These are phyloP conservation scores for Microctonus hyperodae DNA, from an alignment of 2,888 invertebrate genomes.

Conservation along the genomic window DNA sequence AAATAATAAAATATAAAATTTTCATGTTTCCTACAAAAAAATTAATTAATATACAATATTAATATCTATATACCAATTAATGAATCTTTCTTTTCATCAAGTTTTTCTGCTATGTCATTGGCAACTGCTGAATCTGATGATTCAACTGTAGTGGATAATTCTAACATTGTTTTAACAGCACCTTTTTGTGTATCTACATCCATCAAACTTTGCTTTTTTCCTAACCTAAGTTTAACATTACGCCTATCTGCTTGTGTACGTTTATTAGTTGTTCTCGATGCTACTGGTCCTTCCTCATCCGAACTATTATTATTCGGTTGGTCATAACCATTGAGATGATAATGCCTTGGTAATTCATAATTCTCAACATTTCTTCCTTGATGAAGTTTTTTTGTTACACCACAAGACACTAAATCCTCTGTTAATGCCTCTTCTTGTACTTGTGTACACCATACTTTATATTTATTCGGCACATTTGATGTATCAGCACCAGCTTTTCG, in stretches of 20 bases:
- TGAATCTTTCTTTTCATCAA: slow-evolving; percentile 77
- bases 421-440: slow-evolving; percentile 82
- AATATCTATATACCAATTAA: slow-evolving; percentile 77
- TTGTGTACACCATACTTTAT: slow-evolving; percentile 78
- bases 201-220: slow-evolving; percentile 64
- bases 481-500: slow-evolving; percentile 56
- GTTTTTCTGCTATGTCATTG: slow-evolving; percentile 75
- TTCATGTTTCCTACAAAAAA: background rate
- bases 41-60: slow-evolving; percentile 1
- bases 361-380: slow-evolving; percentile 75
- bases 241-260: slow-evolving; percentile 68
- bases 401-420: slow-evolving; percentile 80
- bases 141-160: slow-evolving; percentile 66
- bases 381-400: slow-evolving; percentile 74
- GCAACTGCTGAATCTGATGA: slow-evolving; percentile 71
- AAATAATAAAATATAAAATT: slow-evolving; percentile 43
- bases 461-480: slow-evolving; percentile 69
- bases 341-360: slow-evolving; percentile 71
- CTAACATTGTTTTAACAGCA: slow-evolving; percentile 67
- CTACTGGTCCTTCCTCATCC: slow-evolving; percentile 64
- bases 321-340: slow-evolving; percentile 34
- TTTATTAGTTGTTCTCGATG: slow-evolving; percentile 65
- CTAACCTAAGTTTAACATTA: slow-evolving; percentile 68
- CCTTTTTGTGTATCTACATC: slow-evolving; percentile 66
- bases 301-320: slow-evolving; percentile 64